Evolutionary conservation across 2,888 invertebrate genomes (phyloP), one percentile per base, ranked within the genome.

Genomic region (Spialia ferax): DNA sequence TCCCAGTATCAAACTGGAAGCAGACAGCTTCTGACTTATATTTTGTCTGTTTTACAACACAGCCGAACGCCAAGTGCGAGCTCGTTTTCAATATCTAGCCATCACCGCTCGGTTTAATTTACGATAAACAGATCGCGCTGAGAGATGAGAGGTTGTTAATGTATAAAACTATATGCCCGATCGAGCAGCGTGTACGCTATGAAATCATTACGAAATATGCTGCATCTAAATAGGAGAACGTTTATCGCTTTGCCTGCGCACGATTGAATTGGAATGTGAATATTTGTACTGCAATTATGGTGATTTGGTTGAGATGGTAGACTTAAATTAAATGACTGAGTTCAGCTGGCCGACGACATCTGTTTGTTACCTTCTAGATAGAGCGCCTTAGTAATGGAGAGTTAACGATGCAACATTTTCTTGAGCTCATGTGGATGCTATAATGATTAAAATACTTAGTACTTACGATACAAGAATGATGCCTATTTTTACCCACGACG

Each of bases 41-140:
- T 87, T 89, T 87, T 89, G 86, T 89, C 89, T 89, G 88, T 86
- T 83, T 88, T 85, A 85, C 76, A 82, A 77, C 82, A 72, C 76
- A 79, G 82, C 80, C 84, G 83, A 85, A 86, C 87, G 89, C 90
- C 89, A 89, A 92, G 86, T 84, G 85, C 82, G 80, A 83, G 79
- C 80, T 79, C 78, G 82, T 84, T 87, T 83, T 84, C 81, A 80
- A 82, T 82, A 79, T 76, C 55, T 67, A 55, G 42, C 52, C 55
- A 61, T 71, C 71, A 73, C 79, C 78, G 62, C 77, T 77, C 78
- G 76, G 59, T 69, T 73, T 73, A 80, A 83, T 86, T 86, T 85
- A 86, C 77, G 79, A 79, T 84, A 83, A 82, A 83, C 82, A 82
- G 79, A 84, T 56, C 54, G 29, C 42, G 50, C 70, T 69, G 71